Base-by-base conservation (phyloP, 1,140 invertebrate species). In the Marisa cornuarietis region DNA sequence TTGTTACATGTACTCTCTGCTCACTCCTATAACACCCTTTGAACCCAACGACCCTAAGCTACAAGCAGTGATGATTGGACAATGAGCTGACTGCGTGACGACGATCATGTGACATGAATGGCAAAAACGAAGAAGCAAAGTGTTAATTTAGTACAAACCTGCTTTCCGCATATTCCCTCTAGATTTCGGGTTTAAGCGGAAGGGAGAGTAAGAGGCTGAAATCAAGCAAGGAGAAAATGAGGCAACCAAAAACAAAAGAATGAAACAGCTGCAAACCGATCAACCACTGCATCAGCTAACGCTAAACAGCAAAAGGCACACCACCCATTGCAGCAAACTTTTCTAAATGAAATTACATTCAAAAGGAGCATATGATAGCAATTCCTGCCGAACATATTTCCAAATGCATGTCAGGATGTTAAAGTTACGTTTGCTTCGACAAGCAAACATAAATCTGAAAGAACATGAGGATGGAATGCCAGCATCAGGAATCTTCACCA, bases 101-200 rank as follows among this genome's bases (percentile, higher is more conserved):
- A 26, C 31, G 24, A 69, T 10, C 20, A 18, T 58, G 54, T 69
- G 24, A 69, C 24, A 22, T 69, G 66, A 42, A 69, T 69, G 22
- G 66, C 24, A 24, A 42, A 42, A 22, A 24, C 3, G 66, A 69
- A 42, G 31, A 24, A 42, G 66, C 24, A 26, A 42, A 69, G 31
- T 69, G 71, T 76, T 76, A 16, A 22, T 68, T n/a, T 52, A 71
- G 76, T 79, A 85, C 84, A 83, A 74, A 85, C 85, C 85, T 85
- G 85, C 85, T 84, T 85, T 85, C 73, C 85, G 76, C 80, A 85
- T 83, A 78, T 82, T 83, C 63, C 83, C 81, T 79, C 80, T 76
- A 76, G 78, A 26, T 18, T 68, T 20, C n/a, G 72, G 63, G n/a
- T 62, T 79, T 72, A 74, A 74, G 78, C 78, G 78, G 72, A 69